Conservation (phyloP, 1,140 invertebrate species). For the Ceratina australensis region DNA sequence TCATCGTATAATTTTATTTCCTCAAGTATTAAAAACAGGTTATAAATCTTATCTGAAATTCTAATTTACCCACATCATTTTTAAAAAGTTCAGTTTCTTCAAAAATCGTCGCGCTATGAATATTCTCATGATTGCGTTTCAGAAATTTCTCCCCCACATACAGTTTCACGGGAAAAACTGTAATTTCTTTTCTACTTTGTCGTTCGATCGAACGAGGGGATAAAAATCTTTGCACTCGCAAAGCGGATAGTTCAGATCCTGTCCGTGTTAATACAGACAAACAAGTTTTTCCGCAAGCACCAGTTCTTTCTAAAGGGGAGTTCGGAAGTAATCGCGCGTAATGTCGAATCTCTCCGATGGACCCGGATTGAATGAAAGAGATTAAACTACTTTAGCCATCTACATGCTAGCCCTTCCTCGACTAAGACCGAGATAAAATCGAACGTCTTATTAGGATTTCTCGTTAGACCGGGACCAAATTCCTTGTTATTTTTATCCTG, state of each 20-base stretch:
- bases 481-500: background rate
- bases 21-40: no score
- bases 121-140: no score
- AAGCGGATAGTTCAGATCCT: conserved; percentile 26
- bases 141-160: no score
- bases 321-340: conserved; percentile 52
- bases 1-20: background rate
- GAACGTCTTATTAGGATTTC: background rate
- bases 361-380: conserved; percentile 48
- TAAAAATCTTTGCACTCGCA: conserved; percentile 25
- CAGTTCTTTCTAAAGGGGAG: conserved; percentile 43
- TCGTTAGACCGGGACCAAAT: background rate
- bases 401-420: background rate
- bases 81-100: no score
- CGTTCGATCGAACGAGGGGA: background rate
- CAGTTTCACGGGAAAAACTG: background rate
- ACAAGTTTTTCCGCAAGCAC: conserved; percentile 44
- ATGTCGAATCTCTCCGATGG: conserved; percentile 40
- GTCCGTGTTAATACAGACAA: conserved; percentile 56
- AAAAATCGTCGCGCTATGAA: no score
- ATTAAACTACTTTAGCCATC: conserved; percentile 47
- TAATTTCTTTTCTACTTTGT: background rate
- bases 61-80: no score
- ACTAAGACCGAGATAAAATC: conserved; percentile 1
- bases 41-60: no score